Evolutionary conservation across 1,140 invertebrate species (phyloP), one percentile per base, ranked within the genome.

Genomic region (Papilio polyxenes): DNA sequence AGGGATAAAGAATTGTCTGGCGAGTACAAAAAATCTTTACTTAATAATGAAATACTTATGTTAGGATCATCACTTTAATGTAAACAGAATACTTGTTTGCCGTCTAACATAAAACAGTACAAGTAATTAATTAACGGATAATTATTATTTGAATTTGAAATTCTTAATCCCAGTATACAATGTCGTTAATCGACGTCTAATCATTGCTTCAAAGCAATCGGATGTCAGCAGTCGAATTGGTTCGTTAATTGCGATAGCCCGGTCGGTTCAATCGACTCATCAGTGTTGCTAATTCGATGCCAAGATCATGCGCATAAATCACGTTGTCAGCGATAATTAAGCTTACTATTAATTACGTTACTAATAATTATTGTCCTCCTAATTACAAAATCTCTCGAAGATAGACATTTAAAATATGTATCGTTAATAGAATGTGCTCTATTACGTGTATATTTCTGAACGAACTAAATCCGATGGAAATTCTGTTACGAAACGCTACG

Each of bases 271-370:
- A 77, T 77, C 75, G 75, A 20, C 48, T 53, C 75, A 77, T 77
- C 75, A 53, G n/a, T 77, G 75, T 23, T 77, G 49, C 75, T 77
- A 77, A 77, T 77, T 77, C 20, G 44, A 77, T 77, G 75, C 48
- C 75, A 77, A 77, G 48, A 77, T 77, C 49, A 77, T 77, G 44
- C 48, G 75, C 75, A 77, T 77, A 77, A 77, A 77, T 77, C 44
- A 31, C 75, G 49, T 15, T 23, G 20, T 53, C 49, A 53, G 49
- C n/a, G 75, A 56, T 53, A 53, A 77, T 77, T 77, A 53, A 7
- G 44, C 48, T 20, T 31, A 49, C 48, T 51, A 49, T 51, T 49
- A 15, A 51, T 76, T 49, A 20, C 15, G n/a, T 23, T 44, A n/a
- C 40, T 75, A 23, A 48, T 49, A 48, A 75, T 75, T 20, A 49